These are phyloP conservation scores for Gonioctena quinquepunctata DNA, from an alignment of 1,140 invertebrate genomes.

Conservation along the genomic window DNA sequence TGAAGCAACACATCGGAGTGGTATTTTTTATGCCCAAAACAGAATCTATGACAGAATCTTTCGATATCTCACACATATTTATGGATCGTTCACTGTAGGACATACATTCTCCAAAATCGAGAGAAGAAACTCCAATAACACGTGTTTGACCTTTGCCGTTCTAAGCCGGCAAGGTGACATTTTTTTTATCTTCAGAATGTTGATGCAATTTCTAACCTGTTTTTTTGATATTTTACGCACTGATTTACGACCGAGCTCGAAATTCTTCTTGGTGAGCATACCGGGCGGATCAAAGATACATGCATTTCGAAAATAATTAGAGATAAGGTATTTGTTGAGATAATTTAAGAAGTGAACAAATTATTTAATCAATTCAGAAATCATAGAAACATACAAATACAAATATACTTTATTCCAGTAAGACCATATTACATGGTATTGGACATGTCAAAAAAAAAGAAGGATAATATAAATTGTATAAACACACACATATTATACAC, in stretches of 20 bases:
- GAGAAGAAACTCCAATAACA: constrained; percentile 1
- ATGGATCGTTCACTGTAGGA: background rate
- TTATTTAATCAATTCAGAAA: no score
- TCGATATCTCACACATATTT: background rate
- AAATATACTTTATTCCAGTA: no score
- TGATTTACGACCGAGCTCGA: background rate
- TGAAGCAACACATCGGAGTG: background rate
- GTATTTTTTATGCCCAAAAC: background rate
- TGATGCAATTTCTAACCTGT: constrained; percentile 2
- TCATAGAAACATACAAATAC: no score
- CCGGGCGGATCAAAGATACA: background rate
- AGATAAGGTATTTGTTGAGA: no score
- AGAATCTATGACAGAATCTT: constrained; percentile 1
- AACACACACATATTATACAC: no score
- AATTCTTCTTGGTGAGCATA: background rate
- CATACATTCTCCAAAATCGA: constrained; percentile 2
- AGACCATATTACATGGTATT: no score
- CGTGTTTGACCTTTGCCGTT: constrained; percentile 2
- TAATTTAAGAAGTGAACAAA: no score
- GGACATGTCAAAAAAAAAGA: no score
- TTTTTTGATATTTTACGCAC: background rate
- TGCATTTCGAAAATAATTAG: no score
- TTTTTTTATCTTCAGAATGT: constrained; percentile 1
- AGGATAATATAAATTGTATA: no score
- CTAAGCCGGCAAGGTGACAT: background rate